phyloP scores from a whole-genome alignment of 2,888 invertebrate genomes.

The Lithodes maja region DNA sequence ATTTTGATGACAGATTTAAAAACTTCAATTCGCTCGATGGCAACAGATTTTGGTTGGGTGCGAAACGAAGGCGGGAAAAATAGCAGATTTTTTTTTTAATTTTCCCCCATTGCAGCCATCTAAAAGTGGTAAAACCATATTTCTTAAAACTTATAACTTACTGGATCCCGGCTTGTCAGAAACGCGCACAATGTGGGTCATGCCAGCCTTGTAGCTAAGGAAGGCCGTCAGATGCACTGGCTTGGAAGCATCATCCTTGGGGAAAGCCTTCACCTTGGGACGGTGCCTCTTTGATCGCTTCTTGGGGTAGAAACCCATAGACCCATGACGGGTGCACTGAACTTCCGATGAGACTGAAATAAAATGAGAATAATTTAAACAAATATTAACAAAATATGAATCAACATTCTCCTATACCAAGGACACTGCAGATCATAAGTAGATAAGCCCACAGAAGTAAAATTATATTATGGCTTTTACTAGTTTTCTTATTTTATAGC shows the following conservation, averaged over 20 bases:
- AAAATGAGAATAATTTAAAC: neutral
- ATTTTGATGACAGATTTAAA: no score
- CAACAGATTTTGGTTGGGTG: no score
- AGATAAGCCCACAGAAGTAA: neutral
- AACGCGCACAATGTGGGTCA: slow-evolving; percentile 99
- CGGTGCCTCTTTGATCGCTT: slow-evolving; percentile 97
- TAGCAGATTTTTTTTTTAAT: no score
- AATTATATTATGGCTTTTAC: neutral
- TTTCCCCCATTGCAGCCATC: no score
- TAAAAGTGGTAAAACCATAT: no score
- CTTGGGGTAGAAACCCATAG: slow-evolving; percentile 99
- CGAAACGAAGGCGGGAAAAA: no score
- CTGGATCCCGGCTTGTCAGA: slow-evolving; percentile 99
- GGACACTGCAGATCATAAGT: neutral
- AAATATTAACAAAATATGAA: neutral
- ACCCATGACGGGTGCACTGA: slow-evolving; percentile 99
- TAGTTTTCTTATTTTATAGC: neutral
- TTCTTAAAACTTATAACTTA: slow-evolving; percentile 79
- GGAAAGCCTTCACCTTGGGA: slow-evolving; percentile 99
- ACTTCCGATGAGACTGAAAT: slow-evolving; percentile 98
- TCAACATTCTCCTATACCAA: neutral
- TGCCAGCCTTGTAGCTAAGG: slow-evolving; percentile 99
- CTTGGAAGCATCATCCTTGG: slow-evolving; percentile 96
- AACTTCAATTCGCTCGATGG: no score
- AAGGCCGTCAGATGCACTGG: slow-evolving; percentile 99